A percentile compares a stretch with the other conserved stretches of the same genome.
Conservation (phyloP, 1,140 invertebrate genomes). For the Anthonomus grandis region DNA sequence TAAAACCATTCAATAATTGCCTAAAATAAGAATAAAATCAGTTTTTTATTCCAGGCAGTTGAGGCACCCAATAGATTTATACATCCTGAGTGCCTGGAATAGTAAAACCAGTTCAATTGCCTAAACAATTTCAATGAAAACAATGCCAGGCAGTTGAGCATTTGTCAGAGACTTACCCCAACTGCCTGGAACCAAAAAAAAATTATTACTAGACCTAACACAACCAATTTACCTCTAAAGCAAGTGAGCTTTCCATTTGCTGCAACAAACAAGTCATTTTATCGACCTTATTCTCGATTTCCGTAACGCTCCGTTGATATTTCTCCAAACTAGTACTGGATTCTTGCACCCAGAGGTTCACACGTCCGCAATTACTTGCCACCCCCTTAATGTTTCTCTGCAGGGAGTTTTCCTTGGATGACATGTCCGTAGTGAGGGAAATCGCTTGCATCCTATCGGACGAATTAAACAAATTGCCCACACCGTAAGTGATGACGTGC, state of each 20-base stretch:
- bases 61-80: too few species aligned
- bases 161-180: too few species aligned
- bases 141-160: too few species aligned
- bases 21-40: too few species aligned
- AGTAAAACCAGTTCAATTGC: too few species aligned
- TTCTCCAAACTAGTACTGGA: constrained; percentile 55
- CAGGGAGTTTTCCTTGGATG: constrained; percentile 46
- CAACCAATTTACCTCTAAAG: constrained; percentile 32
- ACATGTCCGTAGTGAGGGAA: constrained; percentile 44
- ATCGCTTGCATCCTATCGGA: constrained; percentile 33
- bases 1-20: too few species aligned
- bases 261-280: constrained; percentile 60
- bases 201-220: too few species aligned
- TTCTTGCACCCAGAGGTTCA: constrained; percentile 51
- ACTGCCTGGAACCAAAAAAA: too few species aligned
- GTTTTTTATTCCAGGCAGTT: too few species aligned
- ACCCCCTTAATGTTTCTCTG: constrained; percentile 42
- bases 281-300: constrained; percentile 62
- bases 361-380: constrained; percentile 31
- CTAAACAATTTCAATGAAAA: too few species aligned
- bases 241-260: constrained; percentile 45
- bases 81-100: too few species aligned
- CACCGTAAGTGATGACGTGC: constrained; percentile 67
- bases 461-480: constrained; percentile 38
- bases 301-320: constrained; percentile 58